Percentiles rank a stretch among this genome's conserved stretches.
Conservation (phyloP, 2,888 invertebrate genomes). For the Drosophila rubida region DNA sequence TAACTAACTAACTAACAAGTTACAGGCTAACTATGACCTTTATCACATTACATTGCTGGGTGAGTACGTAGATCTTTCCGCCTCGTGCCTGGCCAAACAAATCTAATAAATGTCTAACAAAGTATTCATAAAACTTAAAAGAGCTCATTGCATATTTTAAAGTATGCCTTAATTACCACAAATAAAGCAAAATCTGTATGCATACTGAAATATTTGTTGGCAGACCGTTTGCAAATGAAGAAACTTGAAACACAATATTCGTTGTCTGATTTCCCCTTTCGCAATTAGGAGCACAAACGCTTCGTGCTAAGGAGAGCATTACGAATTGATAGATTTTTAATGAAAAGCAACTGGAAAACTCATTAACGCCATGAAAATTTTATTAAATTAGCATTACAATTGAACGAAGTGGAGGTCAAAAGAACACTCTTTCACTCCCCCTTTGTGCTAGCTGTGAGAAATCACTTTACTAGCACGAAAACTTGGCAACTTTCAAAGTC, state of each 20-base stretch:
- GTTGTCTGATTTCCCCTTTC: constrained; percentile 9
- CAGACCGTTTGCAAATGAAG: constrained; percentile 1
- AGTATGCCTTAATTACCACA: constrained; percentile 4
- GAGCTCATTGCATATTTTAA: constrained; percentile 16
- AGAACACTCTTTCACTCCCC: constrained; percentile 2
- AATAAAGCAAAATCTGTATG: neutral
- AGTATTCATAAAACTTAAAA: neutral
- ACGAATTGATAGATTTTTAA: constrained; percentile 39
- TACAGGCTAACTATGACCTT: too few relatives aligned
- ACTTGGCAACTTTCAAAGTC: constrained; percentile 48
- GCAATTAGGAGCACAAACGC: constrained; percentile 6
- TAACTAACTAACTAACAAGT: too few relatives aligned
- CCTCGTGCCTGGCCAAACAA: constrained; percentile 22
- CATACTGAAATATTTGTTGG: neutral
- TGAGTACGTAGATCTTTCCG: neutral
- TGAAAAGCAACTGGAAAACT: constrained; percentile 45
- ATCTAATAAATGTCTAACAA: constrained; percentile 8
- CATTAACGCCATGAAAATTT: constrained; percentile 53
- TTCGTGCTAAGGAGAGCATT: neutral
- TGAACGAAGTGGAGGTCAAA: constrained; percentile 9
- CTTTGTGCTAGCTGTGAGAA: constrained; percentile 42
- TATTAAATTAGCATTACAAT: constrained; percentile 47
- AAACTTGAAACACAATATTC: constrained; percentile 1
- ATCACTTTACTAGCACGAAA: constrained; percentile 37
- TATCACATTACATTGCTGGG: neutral